Evolutionary conservation across 1,140 invertebrate genomes (phyloP), one percentile per base, ranked within the genome.

Genomic region (Condylostylus longicornis): DNA sequence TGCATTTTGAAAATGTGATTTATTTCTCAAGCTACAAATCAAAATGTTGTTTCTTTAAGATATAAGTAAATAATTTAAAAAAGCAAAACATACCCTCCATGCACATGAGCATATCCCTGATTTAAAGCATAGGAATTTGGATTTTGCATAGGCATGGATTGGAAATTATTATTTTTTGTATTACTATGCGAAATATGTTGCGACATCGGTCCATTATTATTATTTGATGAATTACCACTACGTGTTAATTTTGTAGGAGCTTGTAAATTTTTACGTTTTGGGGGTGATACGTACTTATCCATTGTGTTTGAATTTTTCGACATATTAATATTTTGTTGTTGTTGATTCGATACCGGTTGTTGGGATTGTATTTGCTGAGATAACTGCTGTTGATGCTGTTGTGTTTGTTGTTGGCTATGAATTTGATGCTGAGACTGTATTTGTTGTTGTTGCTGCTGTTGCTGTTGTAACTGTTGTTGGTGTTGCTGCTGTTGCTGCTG

Each of bases 231-330:
- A 15, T 72, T 68, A 5, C 67, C 70, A 17, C 68, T 65, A 33
- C 71, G 61, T 43, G 70, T 65, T 13, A 71, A 34, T 51, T 75
- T 71, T 19, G 67, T 64, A n/a, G n/a, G n/a, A 35, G 59, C 51
- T 36, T 64, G 67, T 5, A 56, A 50, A 43, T 67, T 73, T 62
- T 73, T 74, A 48, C 75, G 63, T 46, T 74, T 72, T 12, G 71
- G 67, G 9, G 75, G 75, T 12, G 74, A 73, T 14, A 79, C 66
- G 53, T 79, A 78, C 60, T 77, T 78, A 20, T 64, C 69, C 43
- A 60, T 63, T 8, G 35, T 43, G 28, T 29, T 43, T 14, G 37
- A 22, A 18, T 13, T 18, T 31, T 36, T 36, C 18, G 35, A 15
- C 13, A 36, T 19, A 25, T 9, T 36, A 18, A 4, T 25, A 14